Evolutionary conservation across 2,888 invertebrate genomes (phyloP), one percentile per base, ranked within the genome.

Genomic region (Acronicta psi): DNA sequence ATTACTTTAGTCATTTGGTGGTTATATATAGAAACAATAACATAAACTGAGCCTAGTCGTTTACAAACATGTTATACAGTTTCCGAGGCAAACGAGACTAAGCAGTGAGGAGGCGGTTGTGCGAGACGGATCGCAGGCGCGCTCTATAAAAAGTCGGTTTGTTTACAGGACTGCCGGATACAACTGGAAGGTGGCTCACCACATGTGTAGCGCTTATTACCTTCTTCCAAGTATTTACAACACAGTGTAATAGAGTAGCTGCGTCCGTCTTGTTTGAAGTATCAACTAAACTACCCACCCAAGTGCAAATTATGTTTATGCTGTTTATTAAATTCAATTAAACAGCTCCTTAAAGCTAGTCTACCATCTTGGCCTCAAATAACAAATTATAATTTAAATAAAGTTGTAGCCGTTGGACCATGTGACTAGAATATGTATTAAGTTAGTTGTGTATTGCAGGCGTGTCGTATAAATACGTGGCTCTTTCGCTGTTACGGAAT

Each of bases 81-180:
- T 82, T 82, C 68, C 68, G 73, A 71, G 74, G 73, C 69, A 78
- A 79, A 81, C 77, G 81, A 79, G 77, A 82, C 74, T 83, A 78
- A 80, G 77, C 79, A 78, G 78, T 55, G 59, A 75, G 80, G 59
- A 75, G 80, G 73, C 69, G 77, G 74, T 80, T 79, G 82, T 73
- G 83, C 77, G 84, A 89, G 90, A 90, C 85, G 86, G 84, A 88
- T 80, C 77, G 83, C 90, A 88, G 89, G 80, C 90, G 70, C 78
- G 82, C 82, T 88, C 91, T 92, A 92, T 92, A 92, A 93, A 92
- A 92, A 92, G 87, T 88, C 79, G 60, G 86, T 86, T 85, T 92
- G 91, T 93, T 92, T 92, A 93, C 86, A 82, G 71, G 81, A 78
- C 75, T 75, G 81, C 87, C 85, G 92, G 90, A 92, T 91, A 86